phyloP scores from a whole-genome alignment of 2,113 vertebrate species.

The Ceyx melanurus region DNA sequence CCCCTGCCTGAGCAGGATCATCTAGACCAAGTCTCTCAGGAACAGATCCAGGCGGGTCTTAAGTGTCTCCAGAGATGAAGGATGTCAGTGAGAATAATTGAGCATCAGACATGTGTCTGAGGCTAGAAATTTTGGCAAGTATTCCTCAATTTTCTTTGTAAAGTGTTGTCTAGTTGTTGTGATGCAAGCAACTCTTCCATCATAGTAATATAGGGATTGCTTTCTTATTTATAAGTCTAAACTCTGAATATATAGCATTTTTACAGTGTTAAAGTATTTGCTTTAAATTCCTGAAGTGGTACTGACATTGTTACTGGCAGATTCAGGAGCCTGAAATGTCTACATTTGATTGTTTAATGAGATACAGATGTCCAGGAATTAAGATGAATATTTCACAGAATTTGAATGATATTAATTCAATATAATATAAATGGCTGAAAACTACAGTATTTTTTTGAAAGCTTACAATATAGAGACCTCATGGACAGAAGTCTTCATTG shows the following conservation, averaged over 20 bases:
- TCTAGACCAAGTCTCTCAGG: too few species aligned
- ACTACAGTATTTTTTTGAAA: neutral
- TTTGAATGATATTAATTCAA: neutral
- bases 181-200: neutral
- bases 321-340: neutral
- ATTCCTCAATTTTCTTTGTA: neutral
- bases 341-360: neutral
- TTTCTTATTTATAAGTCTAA: neutral
- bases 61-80: too few species aligned
- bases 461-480: neutral
- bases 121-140: neutral
- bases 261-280: neutral
- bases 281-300: neutral
- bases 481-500: neutral
- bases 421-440: neutral
- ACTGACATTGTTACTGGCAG: neutral
- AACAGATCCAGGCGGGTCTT: too few species aligned
- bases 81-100: neutral
- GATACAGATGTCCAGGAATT: neutral
- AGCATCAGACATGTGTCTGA: neutral
- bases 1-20: too few species aligned
- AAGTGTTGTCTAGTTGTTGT: neutral
- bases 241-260: neutral
- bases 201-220: neutral
- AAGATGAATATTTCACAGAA: neutral